These are phyloP conservation scores for Yponomeuta cagnagella DNA, from an alignment of 2,888 invertebrate genomes.

Conservation along the genomic window DNA sequence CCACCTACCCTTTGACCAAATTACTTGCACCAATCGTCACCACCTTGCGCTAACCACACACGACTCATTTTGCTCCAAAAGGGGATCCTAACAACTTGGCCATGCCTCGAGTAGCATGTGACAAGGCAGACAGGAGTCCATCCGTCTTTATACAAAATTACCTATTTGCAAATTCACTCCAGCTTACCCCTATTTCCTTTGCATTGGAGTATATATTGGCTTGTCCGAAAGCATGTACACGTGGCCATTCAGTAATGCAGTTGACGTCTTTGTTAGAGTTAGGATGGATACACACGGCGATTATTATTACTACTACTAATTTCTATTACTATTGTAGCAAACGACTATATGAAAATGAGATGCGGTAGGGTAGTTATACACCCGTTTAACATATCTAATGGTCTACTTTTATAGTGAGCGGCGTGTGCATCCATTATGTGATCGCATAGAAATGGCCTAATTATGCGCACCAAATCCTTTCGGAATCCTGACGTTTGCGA, in stretches of 20 bases:
- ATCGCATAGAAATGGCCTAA: no score
- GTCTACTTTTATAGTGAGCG: no score
- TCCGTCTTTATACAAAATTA: slow-evolving; percentile 11
- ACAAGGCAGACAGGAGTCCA: slow-evolving; percentile 13
- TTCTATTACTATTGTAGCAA: no score
- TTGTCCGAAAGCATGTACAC: not conserved
- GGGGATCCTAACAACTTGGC: not conserved
- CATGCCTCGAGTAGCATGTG: slow-evolving; percentile 9
- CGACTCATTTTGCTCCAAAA: not conserved
- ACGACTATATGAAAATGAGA: no score
- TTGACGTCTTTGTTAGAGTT: slow-evolving; percentile 39
- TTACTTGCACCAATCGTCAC: not conserved
- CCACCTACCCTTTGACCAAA: slow-evolving; percentile 57
- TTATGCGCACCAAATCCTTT: no score
- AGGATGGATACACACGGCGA: not conserved
- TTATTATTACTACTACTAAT: no score
- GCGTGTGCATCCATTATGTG: no score
- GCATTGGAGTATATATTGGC: not conserved
- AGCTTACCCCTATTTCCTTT: not conserved
- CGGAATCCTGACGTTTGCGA: no score
- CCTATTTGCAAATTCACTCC: not conserved
- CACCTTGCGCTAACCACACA: not conserved
- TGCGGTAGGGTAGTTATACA: no score
- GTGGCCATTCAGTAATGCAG: slow-evolving; percentile 28
- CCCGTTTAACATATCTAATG: no score